Evolutionary conservation across 1,140 invertebrate genomes (phyloP).

Genomic region (Telenomus remus): DNA sequence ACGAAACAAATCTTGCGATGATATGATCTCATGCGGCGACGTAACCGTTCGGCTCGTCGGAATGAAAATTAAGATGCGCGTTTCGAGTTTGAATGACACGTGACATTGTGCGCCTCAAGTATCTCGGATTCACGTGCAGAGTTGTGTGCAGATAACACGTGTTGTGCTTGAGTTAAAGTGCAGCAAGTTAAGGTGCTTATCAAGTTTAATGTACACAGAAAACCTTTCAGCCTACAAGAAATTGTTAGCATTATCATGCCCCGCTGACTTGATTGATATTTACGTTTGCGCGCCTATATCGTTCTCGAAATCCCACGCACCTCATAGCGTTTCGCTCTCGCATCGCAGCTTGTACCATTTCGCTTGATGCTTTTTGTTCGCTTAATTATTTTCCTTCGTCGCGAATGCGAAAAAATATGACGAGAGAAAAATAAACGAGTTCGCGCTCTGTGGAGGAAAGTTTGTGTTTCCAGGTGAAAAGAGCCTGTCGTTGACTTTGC

Average conservation of each 20-base stretch:
- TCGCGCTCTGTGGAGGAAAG: not conserved
- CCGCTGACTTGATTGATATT: not conserved
- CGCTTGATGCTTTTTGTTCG: no score
- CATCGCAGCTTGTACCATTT: no score
- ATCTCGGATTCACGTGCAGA: slow-evolving; percentile 17
- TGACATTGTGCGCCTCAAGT: slow-evolving; percentile 16
- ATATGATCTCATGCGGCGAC: no score
- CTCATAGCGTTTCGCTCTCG: no score
- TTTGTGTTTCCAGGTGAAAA: slow-evolving; percentile 29
- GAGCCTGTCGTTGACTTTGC: slow-evolving; percentile 34
- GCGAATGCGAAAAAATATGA: not conserved
- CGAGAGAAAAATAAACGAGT: slow-evolving; percentile 6
- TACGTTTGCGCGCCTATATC: not conserved
- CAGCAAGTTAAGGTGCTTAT: not conserved
- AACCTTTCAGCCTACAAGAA: slow-evolving; percentile 11
- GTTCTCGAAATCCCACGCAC: not conserved
- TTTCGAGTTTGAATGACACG: slow-evolving; percentile 23
- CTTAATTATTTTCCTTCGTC: not conserved
- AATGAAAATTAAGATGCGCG: slow-evolving; percentile 5
- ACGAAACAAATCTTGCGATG: no score
- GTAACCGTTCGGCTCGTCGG: not conserved
- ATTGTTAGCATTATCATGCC: not conserved
- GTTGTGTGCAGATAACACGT: slow-evolving; percentile 18
- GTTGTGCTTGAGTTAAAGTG: not conserved
- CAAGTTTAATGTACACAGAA: slow-evolving; percentile 4